Conservation (phyloP, 2,113 vertebrate species). For the Chaetodon auriga region DNA sequence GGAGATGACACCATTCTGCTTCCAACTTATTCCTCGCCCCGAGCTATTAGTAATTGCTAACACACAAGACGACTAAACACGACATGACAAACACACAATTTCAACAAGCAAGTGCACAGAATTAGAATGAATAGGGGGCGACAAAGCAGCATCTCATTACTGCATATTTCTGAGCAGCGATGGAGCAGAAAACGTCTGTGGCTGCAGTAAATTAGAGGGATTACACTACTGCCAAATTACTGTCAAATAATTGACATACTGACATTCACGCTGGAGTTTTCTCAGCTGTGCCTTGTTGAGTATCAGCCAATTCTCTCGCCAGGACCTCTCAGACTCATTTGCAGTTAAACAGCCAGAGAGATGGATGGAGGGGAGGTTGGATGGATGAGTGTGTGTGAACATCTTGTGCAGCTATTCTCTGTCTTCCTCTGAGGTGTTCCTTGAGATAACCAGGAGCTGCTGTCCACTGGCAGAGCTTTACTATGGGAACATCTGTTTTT, state of each 20-base stretch:
- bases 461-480: neutral
- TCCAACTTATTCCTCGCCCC: conserved; percentile 32
- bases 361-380: conserved; percentile 20
- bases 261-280: conserved; percentile 38
- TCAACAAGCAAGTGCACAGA: conserved; percentile 23
- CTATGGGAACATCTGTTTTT: neutral
- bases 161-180: conserved; percentile 7
- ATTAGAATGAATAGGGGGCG: conserved; percentile 22
- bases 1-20: conserved; percentile 51
- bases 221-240: conserved; percentile 32
- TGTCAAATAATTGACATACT: conserved; percentile 33
- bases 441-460: conserved; percentile 14
- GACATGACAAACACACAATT: conserved; percentile 41
- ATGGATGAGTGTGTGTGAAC: conserved; percentile 29
- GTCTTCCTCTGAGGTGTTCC: conserved; percentile 11
- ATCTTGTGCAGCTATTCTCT: conserved; percentile 11
- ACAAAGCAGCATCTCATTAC: conserved; percentile 26
- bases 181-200: conserved; percentile 29
- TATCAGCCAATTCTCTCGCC: conserved; percentile 25
- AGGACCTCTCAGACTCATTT: conserved; percentile 41
- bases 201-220: conserved; percentile 19
- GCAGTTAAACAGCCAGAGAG: conserved; percentile 34
- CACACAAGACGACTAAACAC: conserved; percentile 33
- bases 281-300: conserved; percentile 24
- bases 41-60: conserved; percentile 44